Conservation (phyloP, 37 sponge, comb jelly and placozoan genomes). For the Cladorhizidae sp. region DNA sequence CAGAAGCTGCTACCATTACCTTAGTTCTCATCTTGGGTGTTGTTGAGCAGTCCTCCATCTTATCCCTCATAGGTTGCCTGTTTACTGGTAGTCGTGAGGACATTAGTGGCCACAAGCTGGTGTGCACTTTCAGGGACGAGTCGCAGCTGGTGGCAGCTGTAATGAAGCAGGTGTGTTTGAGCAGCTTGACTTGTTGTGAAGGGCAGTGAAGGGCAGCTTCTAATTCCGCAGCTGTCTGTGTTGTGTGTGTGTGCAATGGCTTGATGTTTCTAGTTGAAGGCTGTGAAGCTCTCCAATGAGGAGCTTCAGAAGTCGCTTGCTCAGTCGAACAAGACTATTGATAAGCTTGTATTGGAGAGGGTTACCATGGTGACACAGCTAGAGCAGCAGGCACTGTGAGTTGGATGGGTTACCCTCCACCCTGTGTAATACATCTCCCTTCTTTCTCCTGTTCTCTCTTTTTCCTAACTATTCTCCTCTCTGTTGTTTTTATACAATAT, state of each 20-base stretch:
- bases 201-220: neutral
- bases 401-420: neutral
- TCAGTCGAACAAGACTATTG: constrained; percentile 35
- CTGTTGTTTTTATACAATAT: too few species aligned
- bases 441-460: neutral
- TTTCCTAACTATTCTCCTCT: too few species aligned
- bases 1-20: too few species aligned
- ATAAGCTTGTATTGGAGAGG: constrained; percentile 46
- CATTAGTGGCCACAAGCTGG: constrained; percentile 52
- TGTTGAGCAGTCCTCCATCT: too few species aligned
- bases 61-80: constrained; percentile 43
- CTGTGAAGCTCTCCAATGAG: constrained; percentile 39
- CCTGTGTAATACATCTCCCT: neutral
- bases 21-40: too few species aligned
- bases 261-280: constrained; percentile 41
- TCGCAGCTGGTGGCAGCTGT: constrained; percentile 59
- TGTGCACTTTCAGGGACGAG: constrained; percentile 60
- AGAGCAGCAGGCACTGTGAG: constrained; percentile 69
- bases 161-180: constrained; percentile 65
- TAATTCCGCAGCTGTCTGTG: too few species aligned
- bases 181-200: too few species aligned
- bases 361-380: constrained; percentile 35
- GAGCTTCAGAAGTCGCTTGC: constrained; percentile 27
- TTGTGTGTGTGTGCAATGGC: too few species aligned
- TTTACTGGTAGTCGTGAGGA: constrained; percentile 58